Evolutionary conservation across 2,113 vertebrate species (phyloP).

Genomic region (Spheniscus mendiculus): DNA sequence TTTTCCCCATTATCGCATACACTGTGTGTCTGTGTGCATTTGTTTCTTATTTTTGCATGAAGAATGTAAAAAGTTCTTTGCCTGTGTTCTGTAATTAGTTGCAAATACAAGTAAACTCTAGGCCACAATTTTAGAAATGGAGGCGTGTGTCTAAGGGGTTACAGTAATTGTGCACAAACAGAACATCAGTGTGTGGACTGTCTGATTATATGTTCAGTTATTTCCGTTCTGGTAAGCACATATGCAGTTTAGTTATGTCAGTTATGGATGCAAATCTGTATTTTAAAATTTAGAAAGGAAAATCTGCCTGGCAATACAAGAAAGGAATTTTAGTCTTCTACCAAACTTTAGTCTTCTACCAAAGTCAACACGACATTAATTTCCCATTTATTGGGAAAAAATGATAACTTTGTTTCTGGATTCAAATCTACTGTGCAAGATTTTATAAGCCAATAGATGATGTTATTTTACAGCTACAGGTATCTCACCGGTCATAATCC

Average conservation of each 20-base stretch:
- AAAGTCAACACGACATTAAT: neutral
- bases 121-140: neutral
- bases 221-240: neutral
- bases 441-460: neutral
- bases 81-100: neutral
- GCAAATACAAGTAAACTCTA: neutral
- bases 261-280: neutral
- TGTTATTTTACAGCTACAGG: slow-evolving; percentile 70
- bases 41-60: neutral
- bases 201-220: neutral
- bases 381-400: neutral
- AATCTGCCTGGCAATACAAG: neutral
- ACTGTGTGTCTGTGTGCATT: neutral
- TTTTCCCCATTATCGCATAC: neutral
- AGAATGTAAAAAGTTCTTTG: neutral
- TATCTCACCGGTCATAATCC: slow-evolving; percentile 98
- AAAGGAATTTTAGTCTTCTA: neutral
- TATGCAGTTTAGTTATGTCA: neutral
- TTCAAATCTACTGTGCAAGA: neutral
- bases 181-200: neutral
- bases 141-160: neutral
- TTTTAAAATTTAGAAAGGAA: neutral
- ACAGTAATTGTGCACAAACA: neutral
- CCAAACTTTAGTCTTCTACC: neutral
- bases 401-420: neutral